phyloP scores from a whole-genome alignment of 2,797 vertebrate genomes.

The Eleutherodactylus coqui region DNA sequence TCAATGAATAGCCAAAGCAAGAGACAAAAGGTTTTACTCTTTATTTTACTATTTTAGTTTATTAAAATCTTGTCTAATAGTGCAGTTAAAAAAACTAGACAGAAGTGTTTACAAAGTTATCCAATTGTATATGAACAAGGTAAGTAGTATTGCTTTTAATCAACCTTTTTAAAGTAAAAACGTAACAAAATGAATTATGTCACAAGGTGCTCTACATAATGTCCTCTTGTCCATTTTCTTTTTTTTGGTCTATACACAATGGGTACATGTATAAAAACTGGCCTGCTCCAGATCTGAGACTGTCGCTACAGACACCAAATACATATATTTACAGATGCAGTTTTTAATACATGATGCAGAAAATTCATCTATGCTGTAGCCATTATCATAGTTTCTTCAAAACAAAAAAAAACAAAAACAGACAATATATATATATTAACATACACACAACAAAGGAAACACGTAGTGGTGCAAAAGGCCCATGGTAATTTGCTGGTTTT shows the following conservation, averaged over 20 bases:
- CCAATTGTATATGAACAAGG: background rate
- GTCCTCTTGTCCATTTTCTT: background rate
- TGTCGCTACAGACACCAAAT: background rate
- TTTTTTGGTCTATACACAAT: background rate
- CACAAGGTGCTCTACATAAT: background rate
- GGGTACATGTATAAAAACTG: background rate
- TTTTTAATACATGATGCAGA: background rate
- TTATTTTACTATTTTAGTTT: constrained; percentile 1
- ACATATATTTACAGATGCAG: background rate
- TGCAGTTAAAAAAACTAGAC: background rate
- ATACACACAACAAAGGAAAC: background rate
- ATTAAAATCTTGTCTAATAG: constrained; percentile 28
- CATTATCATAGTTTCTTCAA: too few species aligned
- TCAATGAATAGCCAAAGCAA: too few species aligned
- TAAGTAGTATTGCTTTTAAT: background rate
- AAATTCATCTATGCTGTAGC: background rate
- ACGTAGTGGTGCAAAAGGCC: background rate
- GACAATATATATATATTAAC: too few species aligned
- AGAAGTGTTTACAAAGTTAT: background rate
- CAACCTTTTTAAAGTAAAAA: background rate
- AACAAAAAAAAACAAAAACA: too few species aligned
- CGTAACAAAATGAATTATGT: background rate
- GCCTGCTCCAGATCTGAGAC: background rate
- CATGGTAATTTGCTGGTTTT: background rate
- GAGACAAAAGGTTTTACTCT: too few species aligned